phyloP scores from a whole-genome alignment of 2,888 invertebrate genomes.

The Endomychus coccineus region DNA sequence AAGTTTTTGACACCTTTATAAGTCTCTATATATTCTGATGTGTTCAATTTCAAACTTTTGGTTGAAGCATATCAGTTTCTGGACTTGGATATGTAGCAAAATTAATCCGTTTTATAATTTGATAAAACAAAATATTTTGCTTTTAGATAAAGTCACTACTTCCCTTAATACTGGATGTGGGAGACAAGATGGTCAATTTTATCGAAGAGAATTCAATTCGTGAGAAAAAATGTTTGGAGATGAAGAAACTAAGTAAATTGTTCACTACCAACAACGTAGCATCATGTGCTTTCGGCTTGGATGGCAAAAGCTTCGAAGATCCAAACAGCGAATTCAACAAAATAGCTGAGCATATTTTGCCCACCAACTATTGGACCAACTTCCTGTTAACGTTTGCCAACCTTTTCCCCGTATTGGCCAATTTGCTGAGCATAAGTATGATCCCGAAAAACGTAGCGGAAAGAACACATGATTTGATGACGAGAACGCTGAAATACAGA shows the following conservation, averaged over 20 bases:
- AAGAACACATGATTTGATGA: not conserved
- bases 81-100: no score
- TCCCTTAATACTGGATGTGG: not conserved
- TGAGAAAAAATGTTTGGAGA: not conserved
- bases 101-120: no score
- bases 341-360: not conserved
- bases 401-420: not conserved
- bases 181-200: not conserved
- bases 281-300: not conserved
- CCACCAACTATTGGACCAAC: not conserved
- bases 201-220: no score
- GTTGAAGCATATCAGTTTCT: no score
- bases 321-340: not conserved
- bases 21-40: no score
- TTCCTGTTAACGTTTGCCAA: not conserved
- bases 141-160: not conserved
- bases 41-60: no score
- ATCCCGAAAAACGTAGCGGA: not conserved
- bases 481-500: not conserved
- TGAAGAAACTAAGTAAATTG: not conserved
- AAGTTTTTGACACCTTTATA: no score
- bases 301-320: not conserved
- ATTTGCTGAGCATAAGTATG: not conserved
- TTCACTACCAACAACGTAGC: not conserved
- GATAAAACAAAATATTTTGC: no score